A percentile compares a stretch with the other conserved stretches of the same genome.
Evolutionary conservation across 2,888 invertebrate genomes (phyloP).

Genomic region (Dynastes maya): DNA sequence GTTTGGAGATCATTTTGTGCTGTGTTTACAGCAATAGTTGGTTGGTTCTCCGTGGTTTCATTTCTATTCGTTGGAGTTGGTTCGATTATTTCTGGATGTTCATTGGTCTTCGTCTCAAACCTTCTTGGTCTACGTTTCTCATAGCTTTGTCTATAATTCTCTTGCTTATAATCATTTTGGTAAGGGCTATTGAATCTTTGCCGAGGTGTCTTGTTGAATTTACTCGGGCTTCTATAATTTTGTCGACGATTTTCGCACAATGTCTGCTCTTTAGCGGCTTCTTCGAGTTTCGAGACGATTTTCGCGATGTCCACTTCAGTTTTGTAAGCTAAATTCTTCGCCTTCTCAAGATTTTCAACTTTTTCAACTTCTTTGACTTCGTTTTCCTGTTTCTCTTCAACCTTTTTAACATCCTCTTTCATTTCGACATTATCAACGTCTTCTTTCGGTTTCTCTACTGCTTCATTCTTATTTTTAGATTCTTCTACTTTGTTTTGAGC

Average conservation of each 20-base stretch:
- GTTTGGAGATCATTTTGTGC: conserved; percentile 42
- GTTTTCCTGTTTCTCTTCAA: conserved; percentile 29
- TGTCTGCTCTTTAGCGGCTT: conserved; percentile 66
- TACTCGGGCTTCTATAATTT: conserved; percentile 50
- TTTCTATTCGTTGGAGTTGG: conserved; percentile 33
- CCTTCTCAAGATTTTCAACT: background rate
- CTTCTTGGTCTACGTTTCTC: conserved; percentile 25
- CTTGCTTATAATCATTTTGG: conserved; percentile 5
- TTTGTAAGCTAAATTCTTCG: conserved; percentile 39
- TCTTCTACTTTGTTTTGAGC: background rate
- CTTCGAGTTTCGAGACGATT: conserved; percentile 69
- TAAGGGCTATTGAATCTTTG: conserved; percentile 37
- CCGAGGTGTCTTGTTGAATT: conserved; percentile 37
- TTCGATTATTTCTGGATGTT: background rate
- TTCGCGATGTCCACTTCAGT: conserved; percentile 67
- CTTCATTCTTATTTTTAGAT: background rate
- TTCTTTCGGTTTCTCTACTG: background rate
- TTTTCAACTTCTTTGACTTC: conserved; percentile 33
- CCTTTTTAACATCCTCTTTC: conserved; percentile 4
- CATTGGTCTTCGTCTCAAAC: conserved; percentile 1
- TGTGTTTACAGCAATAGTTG: conserved; percentile 16
- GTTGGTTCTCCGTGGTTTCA: conserved; percentile 15
- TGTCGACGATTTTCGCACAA: conserved; percentile 53
- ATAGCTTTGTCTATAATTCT: background rate
- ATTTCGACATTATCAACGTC: background rate